phyloP scores from a whole-genome alignment of 1,140 invertebrate genomes.

The Frieseomelitta varia region DNA sequence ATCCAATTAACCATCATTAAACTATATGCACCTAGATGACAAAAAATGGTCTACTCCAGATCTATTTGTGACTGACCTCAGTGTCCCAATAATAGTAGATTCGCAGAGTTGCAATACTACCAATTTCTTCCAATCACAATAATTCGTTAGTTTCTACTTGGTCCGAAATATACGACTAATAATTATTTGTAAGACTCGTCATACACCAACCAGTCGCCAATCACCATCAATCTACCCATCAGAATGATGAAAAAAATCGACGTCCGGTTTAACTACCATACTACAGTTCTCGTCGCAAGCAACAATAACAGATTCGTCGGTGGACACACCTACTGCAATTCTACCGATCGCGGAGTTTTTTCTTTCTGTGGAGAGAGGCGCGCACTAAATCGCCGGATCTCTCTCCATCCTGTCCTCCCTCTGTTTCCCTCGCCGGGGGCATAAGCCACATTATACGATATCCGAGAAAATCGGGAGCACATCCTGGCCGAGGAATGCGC shows the following conservation, averaged over 20 bases:
- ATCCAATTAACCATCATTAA: too few species aligned
- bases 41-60: too few species aligned
- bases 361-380: neutral
- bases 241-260: neutral
- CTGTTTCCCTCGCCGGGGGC: slow-evolving; percentile 30
- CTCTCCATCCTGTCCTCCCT: slow-evolving; percentile 30
- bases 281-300: neutral
- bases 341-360: neutral
- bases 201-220: too few species aligned
- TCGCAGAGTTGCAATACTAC: neutral
- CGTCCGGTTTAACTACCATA: neutral
- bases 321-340: slow-evolving; percentile 26
- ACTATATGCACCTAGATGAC: too few species aligned
- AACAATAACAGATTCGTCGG: slow-evolving; percentile 3
- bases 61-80: too few species aligned
- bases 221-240: neutral
- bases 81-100: too few species aligned
- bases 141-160: neutral
- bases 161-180: neutral
- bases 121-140: neutral
- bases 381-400: slow-evolving; percentile 60
- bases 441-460: slow-evolving; percentile 69
- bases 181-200: rapidly evolving
- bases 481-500: slow-evolving; percentile 64
- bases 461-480: slow-evolving; percentile 67